These are phyloP conservation scores for Hyposoter dolosus DNA, from an alignment of 2,888 invertebrate species.

Conservation along the genomic window DNA sequence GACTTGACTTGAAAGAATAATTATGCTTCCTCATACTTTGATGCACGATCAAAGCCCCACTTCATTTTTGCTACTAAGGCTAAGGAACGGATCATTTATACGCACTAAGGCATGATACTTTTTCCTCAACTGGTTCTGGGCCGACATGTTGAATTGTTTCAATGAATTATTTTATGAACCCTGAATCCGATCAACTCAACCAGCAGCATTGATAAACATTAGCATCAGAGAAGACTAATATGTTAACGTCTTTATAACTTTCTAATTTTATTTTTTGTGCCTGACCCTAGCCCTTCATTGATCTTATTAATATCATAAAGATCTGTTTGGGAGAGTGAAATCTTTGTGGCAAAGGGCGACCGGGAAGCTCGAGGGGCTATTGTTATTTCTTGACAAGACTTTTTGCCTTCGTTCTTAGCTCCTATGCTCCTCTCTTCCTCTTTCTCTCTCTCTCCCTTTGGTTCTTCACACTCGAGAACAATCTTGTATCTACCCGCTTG, in stretches of 20 bases:
- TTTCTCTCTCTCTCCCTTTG: background rate
- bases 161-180: slow-evolving; percentile 2
- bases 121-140: no score
- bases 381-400: slow-evolving; percentile 65
- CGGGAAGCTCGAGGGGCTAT: slow-evolving; percentile 26
- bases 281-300: slow-evolving; percentile 5
- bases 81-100: background rate
- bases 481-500: slow-evolving; percentile 11
- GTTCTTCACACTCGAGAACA: background rate
- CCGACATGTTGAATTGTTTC: background rate
- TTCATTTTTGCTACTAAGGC: background rate
- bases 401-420: slow-evolving; percentile 25
- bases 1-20: slow-evolving; percentile 61
- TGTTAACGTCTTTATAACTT: background rate
- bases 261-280: background rate
- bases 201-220: slow-evolving; percentile 9
- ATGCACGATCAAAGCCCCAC: slow-evolving; percentile 16
- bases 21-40: slow-evolving; percentile 60
- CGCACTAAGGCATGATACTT: background rate
- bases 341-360: slow-evolving; percentile 14
- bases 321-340: slow-evolving; percentile 32
- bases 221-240: background rate
- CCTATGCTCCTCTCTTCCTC: background rate
- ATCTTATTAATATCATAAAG: slow-evolving; percentile 54
- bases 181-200: slow-evolving; percentile 36